Evolutionary conservation across 2,888 invertebrate genomes (phyloP), one percentile per base, ranked within the genome.

Genomic region (Leptinotarsa haldemani): DNA sequence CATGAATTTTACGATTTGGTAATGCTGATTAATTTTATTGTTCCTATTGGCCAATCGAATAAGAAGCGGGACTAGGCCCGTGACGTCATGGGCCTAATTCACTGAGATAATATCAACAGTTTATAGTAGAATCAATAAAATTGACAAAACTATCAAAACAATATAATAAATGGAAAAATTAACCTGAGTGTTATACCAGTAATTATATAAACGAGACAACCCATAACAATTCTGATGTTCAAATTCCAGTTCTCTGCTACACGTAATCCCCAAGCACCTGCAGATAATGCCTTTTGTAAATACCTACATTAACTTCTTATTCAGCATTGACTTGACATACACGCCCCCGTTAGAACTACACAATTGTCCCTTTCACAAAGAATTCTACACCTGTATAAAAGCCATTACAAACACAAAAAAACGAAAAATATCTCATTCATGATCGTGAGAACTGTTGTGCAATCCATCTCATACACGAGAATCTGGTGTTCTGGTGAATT

Each of bases 321-420:
- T 76, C 73, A 74, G 61, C 66, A 78, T 71, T 75, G 78, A 79
- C 70, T 76, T 70, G 74, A 69, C 74, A 69, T 79, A 73, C 79
- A 80, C 79, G 80, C 80, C 80, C 78, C 76, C 79, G 76, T 65
- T 74, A 71, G 69, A 69, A 65, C 69, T 53, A 52, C 70, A 76
- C 76, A 76, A 77, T 77, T 58, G 70, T 71, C 64, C 66, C 16
- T 47, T 68, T 40, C 52, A 74, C 69, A 61, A 61, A 30, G 61
- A 61, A 61, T 61, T 40, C 40, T 61, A 20, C 61, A 61, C 61
- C 61, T 61, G 61, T 61, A 61, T 61, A 61, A 16, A 40, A 61
- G 40, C 30, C 18, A n/a, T 40, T n/a, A 61, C 61, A 61, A 61
- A 56, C 16, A 56, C 7, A 20, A 61, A 30, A 58, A 61, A 61